Base-by-base conservation (phyloP, 1,140 invertebrate species). In the Anoplophora glabripennis region DNA sequence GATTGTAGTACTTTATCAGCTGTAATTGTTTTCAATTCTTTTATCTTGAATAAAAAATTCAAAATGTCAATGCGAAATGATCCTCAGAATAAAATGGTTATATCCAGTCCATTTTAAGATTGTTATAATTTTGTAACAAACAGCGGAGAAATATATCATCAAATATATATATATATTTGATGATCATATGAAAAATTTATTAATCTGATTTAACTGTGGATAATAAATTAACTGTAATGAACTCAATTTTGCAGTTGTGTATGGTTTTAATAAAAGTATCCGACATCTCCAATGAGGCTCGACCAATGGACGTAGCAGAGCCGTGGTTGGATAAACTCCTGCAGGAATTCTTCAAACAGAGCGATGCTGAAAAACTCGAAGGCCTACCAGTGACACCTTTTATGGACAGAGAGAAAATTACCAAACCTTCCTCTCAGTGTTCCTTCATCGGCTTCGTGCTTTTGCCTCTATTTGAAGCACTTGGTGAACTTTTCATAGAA, bases 331-430 rank as follows among this genome's bases (percentile, higher is more conserved):
- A 93, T 61, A 85, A 86, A 61, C 77, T 93, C 7, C 77, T 93
- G 15, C 78, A 89, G 72, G 88, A 90, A 71, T 90, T 89, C 70
- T 90, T 90, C 69, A 87, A 87, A 61, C 88, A 93, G 78, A 90
- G 88, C 72, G 90, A 92, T 60, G 84, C 87, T 7, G 90, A 93
- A 71, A 93, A 93, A 72, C 78, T 89, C 38, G 89, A 92, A 74
- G 90, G 90, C 7, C 78, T 93, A 55, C 90, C 90, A 1, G 89
- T 93, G 1, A 91, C 90, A 7, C 90, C 90, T 0, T 93, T 93
- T 70, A 93, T 93, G 91, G 91, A 93, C 72, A 81, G 90, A n/a
- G 89, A 93, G 57, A 92, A 92, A 78, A 89, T 93, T 10, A 92
- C 89, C 37, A 93, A 93, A 76, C 87, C 89, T 3, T 88, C 89